Percentiles rank a stretch among this genome's conserved stretches.
Evolutionary conservation across 2,113 vertebrate genomes (phyloP).

Genomic region (Gnathonemus echidnorhynchus): DNA sequence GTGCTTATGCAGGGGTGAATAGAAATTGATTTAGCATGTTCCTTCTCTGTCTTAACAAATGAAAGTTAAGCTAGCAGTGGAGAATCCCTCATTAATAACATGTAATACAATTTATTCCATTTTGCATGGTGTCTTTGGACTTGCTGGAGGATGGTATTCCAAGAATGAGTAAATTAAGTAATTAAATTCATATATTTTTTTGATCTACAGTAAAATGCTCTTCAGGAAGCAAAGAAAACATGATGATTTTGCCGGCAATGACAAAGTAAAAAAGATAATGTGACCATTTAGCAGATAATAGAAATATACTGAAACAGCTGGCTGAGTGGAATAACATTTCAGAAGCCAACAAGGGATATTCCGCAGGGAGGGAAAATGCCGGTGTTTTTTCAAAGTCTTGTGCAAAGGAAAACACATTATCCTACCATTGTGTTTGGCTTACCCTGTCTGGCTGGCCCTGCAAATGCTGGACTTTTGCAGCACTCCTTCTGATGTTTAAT

Average conservation of each 20-base stretch:
- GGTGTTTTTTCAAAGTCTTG: neutral
- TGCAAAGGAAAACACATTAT: slow-evolving; percentile 10
- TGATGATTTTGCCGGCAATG: neutral
- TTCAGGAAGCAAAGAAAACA: neutral
- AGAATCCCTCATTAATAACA: neutral
- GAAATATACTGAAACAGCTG: neutral
- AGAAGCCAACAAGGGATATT: neutral
- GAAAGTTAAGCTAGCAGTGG: neutral
- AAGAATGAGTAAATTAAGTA: neutral
- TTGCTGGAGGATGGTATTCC: neutral
- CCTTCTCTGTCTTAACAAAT: neutral
- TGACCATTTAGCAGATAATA: neutral
- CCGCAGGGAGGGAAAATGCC: neutral
- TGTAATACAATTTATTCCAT: neutral
- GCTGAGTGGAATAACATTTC: neutral
- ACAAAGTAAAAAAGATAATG: neutral
- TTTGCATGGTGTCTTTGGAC: neutral
- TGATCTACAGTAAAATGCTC: neutral
- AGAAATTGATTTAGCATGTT: neutral
- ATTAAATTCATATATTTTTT: neutral
- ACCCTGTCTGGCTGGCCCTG: neutral
- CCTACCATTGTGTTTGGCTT: neutral
- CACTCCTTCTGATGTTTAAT: neutral
- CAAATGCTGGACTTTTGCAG: neutral
- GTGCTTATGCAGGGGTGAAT: neutral